Evolutionary conservation across 2,113 vertebrate species (phyloP).

Genomic region (Periophthalmus modestus): DNA sequence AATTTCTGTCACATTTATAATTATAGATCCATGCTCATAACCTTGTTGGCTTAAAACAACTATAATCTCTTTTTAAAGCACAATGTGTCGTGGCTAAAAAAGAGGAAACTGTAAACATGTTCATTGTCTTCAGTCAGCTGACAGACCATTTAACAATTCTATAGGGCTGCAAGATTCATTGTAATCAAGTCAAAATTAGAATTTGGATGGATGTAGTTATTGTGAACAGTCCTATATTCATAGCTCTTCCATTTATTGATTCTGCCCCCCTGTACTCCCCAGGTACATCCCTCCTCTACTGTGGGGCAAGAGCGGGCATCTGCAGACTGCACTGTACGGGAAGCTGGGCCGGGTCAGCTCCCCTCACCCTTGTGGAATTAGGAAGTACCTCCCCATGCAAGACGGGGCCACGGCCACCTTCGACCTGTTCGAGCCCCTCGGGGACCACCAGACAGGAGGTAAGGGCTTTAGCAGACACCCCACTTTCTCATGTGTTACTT

Average conservation of each 20-base stretch:
- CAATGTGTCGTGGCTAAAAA: no score
- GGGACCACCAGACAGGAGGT: conserved; percentile 93
- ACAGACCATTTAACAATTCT: no score
- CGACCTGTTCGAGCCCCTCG: conserved; percentile 92
- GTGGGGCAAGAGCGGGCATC: conserved; percentile 97
- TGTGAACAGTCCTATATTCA: background rate
- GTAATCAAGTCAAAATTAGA: no score
- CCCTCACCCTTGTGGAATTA: conserved; percentile 87
- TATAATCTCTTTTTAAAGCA: no score
- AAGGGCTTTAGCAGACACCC: background rate
- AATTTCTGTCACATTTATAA: no score
- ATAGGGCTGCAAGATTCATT: no score
- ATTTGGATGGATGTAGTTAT: no score
- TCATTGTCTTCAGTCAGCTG: no score
- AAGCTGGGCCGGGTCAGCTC: conserved; percentile 95
- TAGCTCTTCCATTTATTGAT: background rate
- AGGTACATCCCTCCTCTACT: conserved; percentile 96
- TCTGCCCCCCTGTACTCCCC: conserved; percentile 35
- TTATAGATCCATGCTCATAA: no score
- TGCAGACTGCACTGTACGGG: conserved; percentile 96
- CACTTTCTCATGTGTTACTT: background rate
- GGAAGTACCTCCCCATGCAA: conserved; percentile 94
- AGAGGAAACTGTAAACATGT: no score
- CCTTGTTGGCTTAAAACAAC: no score
- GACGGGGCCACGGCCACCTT: conserved; percentile 96